These are phyloP conservation scores for Sisor rabdophorus DNA, from an alignment of 2,113 vertebrate species.

Conservation along the genomic window DNA sequence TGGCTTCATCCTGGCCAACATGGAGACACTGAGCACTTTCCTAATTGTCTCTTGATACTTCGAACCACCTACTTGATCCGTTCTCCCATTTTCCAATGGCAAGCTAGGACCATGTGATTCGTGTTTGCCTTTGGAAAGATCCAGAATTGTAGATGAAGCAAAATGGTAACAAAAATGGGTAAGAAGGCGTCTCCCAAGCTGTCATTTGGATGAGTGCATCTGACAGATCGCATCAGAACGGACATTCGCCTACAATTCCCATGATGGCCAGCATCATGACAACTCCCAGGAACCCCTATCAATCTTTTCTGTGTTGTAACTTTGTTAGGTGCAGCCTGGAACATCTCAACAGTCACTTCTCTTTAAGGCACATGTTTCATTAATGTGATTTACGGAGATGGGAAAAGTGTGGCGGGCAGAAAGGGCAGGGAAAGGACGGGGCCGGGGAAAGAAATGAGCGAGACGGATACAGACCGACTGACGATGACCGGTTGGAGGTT, in stretches of 20 bases:
- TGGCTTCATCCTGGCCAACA: too few species aligned
- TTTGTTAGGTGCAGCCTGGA: constrained; percentile 11
- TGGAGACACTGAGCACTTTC: neutral
- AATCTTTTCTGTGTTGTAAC: constrained; percentile 8
- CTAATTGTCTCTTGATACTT: neutral
- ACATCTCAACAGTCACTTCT: constrained; percentile 21
- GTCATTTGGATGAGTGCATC: constrained; percentile 13
- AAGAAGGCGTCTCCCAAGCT: neutral
- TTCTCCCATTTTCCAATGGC: neutral
- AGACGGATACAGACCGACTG: neutral
- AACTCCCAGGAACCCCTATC: constrained; percentile 3
- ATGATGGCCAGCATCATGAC: neutral
- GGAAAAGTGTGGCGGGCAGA: neutral
- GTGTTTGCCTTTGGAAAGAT: neutral
- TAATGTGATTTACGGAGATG: constrained; percentile 26
- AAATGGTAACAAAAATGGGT: neutral
- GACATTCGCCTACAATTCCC: constrained; percentile 20
- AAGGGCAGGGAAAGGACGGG: constrained; percentile 10
- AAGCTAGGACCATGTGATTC: neutral
- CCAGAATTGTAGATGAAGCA: neutral
- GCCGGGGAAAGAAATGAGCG: neutral
- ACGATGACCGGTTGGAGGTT: constrained; percentile 32
- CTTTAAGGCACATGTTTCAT: constrained; percentile 23
- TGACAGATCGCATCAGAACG: neutral
- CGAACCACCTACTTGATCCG: neutral